Base-by-base conservation (phyloP, 1,140 invertebrate species). In the Trypoxylus dichotomus region DNA sequence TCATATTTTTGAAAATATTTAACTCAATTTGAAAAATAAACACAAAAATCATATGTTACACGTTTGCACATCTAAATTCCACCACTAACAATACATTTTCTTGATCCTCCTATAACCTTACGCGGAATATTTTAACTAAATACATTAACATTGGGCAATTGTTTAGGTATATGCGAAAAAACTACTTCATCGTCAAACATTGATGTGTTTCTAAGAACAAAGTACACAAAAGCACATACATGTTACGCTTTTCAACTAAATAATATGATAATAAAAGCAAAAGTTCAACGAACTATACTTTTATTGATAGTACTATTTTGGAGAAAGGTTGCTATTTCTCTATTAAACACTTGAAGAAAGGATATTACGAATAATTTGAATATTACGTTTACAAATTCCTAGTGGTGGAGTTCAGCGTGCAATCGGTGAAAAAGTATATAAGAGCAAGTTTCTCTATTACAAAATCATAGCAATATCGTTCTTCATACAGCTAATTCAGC, bases 401-500 rank as follows among this genome's bases (percentile, higher is more conserved):
- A 43, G 72, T 74, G 72, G 72, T 74, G 72, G 72, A 41, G 25
- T 68, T 68, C 21, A 29, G 27, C 27, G 13, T 43, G 13, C 74
- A 2, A 10, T 10, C 43, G 3, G 27, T 13, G 15, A 27, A 47
- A 47, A 32, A 43, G 43, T 54, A 27, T 75, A 75, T 75, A 75
- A 75, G 47, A 75, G 74, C 74, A 75, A 54, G 15, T 54, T 27
- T 43, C 60, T 47, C 41, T 54, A 27, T 75, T 42, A 43, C 41
- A 42, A 19, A 13, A 6, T 47, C 42, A 47, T 54, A 75, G 32
- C 43, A 54, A n/a, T 54, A 75, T 54, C 27, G 25, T 37, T 29
- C 41, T 19, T 29, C 74, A 63, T 10, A 68, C 75, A 27, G 8
- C 63, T 41, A 68, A 68, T 25, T 25, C 76, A 71, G 21, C 29